A percentile compares a stretch with the other conserved stretches of the same genome.
phyloP scores from a whole-genome alignment of 2,797 vertebrate genomes.

The Petrocephalus schoutedeni region DNA sequence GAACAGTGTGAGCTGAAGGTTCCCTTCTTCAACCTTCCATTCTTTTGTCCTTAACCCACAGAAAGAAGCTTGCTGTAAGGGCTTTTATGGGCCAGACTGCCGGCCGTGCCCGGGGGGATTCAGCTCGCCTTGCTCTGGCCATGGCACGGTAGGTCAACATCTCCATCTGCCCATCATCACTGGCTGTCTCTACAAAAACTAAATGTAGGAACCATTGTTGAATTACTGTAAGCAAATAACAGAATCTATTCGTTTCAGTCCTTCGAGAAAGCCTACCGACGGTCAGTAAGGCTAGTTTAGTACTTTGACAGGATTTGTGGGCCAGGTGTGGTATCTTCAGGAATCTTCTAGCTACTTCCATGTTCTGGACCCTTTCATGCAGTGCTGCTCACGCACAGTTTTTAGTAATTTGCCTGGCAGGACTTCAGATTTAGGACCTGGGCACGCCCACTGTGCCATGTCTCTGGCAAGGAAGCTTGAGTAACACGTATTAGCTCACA shows the following conservation, averaged over 20 bases:
- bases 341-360: background rate
- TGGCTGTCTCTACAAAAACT: background rate
- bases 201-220: background rate
- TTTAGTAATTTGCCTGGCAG: background rate
- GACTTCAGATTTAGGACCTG: background rate
- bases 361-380: background rate
- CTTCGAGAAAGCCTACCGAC: background rate
- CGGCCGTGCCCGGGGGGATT: slow-evolving; percentile 77
- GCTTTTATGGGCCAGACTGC: slow-evolving; percentile 83
- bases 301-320: background rate
- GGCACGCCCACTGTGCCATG: background rate
- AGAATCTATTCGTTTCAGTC: background rate
- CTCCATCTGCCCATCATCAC: background rate
- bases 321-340: background rate
- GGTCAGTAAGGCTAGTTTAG: background rate
- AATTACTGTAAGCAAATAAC: background rate
- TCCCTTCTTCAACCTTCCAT: background rate
- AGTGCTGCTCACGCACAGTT: background rate
- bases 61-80: slow-evolving; percentile 76
- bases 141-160: slow-evolving; percentile 69
- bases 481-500: background rate
- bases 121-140: slow-evolving; percentile 72
- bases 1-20: background rate
- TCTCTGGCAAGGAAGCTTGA: background rate
- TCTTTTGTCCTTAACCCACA: slow-evolving; percentile 46